A percentile compares a stretch with the other conserved stretches of the same genome.
These are phyloP conservation scores for Scrobipalpa costella DNA, from an alignment of 2,888 invertebrate genomes.

Conservation along the genomic window DNA sequence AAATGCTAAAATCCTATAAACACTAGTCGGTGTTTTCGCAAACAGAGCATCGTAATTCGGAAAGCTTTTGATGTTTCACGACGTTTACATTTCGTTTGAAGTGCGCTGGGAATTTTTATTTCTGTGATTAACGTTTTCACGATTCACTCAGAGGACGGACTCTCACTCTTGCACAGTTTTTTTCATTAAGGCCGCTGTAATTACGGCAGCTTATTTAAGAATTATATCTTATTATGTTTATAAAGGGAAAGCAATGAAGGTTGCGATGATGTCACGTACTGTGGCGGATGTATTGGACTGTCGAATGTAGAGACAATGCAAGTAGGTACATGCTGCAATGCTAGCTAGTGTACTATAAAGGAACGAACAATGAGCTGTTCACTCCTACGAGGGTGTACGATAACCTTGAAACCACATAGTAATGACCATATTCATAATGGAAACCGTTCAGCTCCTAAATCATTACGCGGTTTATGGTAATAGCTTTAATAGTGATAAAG, in stretches of 20 bases:
- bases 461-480: slow-evolving; percentile 61
- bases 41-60: slow-evolving; percentile 39
- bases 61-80: slow-evolving; percentile 51
- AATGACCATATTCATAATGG: slow-evolving; percentile 41
- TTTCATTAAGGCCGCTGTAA: not conserved
- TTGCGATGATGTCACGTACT: slow-evolving; percentile 5
- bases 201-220: not conserved
- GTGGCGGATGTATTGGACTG: not conserved
- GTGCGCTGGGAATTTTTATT: slow-evolving; percentile 22
- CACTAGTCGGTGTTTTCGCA: slow-evolving; percentile 36
- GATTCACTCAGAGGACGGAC: slow-evolving; percentile 7
- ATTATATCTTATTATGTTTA: not conserved
- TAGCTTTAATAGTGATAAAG: slow-evolving; percentile 61
- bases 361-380: slow-evolving; percentile 21
- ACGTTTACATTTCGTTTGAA: slow-evolving; percentile 36
- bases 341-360: not conserved
- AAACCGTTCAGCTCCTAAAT: slow-evolving; percentile 53
- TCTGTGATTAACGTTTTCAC: slow-evolving; percentile 20
- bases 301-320: slow-evolving; percentile 8
- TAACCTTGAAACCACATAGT: slow-evolving; percentile 46
- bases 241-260: slow-evolving; percentile 8
- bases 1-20: slow-evolving; percentile 7
- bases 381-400: slow-evolving; percentile 29
- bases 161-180: slow-evolving; percentile 8
- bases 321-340: slow-evolving; percentile 5